Base-by-base conservation (phyloP, 2,113 vertebrate species). In the Orientallactaga bullata region DNA sequence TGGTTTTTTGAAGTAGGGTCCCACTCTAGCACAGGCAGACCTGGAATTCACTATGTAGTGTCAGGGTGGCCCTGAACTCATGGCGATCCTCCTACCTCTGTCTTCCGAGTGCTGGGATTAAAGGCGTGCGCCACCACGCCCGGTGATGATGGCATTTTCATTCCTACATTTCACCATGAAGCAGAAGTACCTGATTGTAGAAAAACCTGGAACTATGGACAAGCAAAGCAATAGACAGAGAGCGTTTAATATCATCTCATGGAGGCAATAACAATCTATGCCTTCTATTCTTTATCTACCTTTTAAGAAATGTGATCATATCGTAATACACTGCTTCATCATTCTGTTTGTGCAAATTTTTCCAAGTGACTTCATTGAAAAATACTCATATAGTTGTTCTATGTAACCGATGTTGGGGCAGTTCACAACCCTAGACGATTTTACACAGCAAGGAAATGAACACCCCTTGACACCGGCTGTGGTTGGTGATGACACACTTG, bases 331-430 rank as follows among this genome's bases (percentile, higher is more conserved):
- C 28, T 28, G 24, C 66, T 47, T 71, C n/a, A 15, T 65, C 85
- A n/a, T 91, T 89, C 78, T 39, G n/a, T 88, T 37, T 55, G 23
- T 42, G 20, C 61, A 65, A 90, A 18, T 83, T 71, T 83, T 74
- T n/a, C 28, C 16, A 82, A 82, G 60, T 26, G 63, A 9, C 39
- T 82, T 84, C 20, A 68, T 55, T 84, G 13, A 51, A 84, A 77
- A 42, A 23, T 35, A 39, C 60, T n/a, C 21, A n/a, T 5, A 0
- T 30, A 13, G 65, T 23, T 69, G 55, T 23, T 81, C 8, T 71
- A 1, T 42, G 51, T 68, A 26, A 55, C 0, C 20, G 32, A 23
- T 3, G 8, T 77, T 72, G 35, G 58, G 35, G 21, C n/a, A 74
- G 5, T 63, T 55, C 51, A 69, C 73, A 61, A 12, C 17, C 37